Evolutionary conservation across 2,888 invertebrate genomes (phyloP).

Genomic region (Clunio marinus): DNA sequence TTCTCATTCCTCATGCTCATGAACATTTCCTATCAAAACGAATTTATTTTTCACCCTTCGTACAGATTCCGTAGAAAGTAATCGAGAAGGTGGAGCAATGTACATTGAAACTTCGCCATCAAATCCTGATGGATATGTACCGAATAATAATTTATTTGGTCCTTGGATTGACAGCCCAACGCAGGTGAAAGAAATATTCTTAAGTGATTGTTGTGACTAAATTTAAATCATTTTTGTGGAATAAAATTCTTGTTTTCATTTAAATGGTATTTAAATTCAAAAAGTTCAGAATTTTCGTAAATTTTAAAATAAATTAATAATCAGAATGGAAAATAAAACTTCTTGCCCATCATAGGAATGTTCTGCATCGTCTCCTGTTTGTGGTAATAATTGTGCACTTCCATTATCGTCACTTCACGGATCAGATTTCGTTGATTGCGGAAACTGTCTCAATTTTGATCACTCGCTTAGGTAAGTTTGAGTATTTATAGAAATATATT

Average conservation of each 20-base stretch:
- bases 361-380: conserved; percentile 46
- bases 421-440: conserved; percentile 51
- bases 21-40: background rate
- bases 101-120: conserved; percentile 45
- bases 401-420: conserved; percentile 49
- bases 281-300: too few species aligned
- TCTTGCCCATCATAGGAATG: conserved; percentile 46
- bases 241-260: too few species aligned
- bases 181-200: conserved; percentile 26
- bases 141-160: conserved; percentile 29
- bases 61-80: conserved; percentile 42
- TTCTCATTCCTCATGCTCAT: too few species aligned
- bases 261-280: too few species aligned
- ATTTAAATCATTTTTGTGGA: too few species aligned
- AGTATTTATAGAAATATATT: background rate
- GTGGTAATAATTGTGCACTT: conserved; percentile 50
- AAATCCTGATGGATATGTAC: conserved; percentile 36
- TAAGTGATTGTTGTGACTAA: background rate
- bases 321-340: too few species aligned
- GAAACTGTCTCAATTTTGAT: conserved; percentile 49
- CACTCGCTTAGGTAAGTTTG: conserved; percentile 40
- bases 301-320: too few species aligned
- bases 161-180: conserved; percentile 22
- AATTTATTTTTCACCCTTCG: background rate
- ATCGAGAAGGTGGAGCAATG: conserved; percentile 54